Evolutionary conservation across 2,113 vertebrate species (phyloP).

Genomic region (Pholis gunnellus): DNA sequence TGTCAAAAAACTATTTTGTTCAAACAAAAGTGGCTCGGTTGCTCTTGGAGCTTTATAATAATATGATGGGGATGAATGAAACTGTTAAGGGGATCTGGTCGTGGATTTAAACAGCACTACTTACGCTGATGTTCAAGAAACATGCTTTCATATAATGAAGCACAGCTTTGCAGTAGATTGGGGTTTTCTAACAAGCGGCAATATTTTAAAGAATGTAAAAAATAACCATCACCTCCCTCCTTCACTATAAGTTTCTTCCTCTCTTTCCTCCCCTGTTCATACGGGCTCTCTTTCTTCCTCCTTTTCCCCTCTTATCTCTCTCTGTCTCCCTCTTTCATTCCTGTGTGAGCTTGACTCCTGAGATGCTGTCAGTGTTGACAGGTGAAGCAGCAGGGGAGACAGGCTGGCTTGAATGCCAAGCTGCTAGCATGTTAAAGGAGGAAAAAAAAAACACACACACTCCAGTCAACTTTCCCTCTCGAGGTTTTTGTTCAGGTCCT

Average conservation of each 20-base stretch:
- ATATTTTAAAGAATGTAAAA: background rate
- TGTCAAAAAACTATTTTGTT: background rate
- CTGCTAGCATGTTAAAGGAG: conserved; percentile 56
- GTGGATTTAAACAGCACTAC: background rate
- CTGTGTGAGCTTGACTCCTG: conserved; percentile 67
- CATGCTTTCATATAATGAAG: conserved; percentile 3
- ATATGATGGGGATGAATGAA: background rate
- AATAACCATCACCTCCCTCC: conserved; percentile 19
- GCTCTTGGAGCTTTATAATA: background rate
- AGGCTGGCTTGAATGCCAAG: conserved; percentile 61
- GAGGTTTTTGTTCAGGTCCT: conserved; percentile 69
- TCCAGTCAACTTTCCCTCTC: conserved; percentile 61
- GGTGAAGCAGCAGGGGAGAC: conserved; percentile 68
- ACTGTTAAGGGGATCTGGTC: background rate
- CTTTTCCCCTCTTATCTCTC: conserved; percentile 46
- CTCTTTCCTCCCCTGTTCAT: conserved; percentile 24
- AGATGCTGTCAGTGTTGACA: conserved; percentile 78
- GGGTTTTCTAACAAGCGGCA: background rate
- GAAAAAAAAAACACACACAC: conserved; percentile 18
- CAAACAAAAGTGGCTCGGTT: background rate
- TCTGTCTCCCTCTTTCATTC: conserved; percentile 61
- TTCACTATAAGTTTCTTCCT: conserved; percentile 47
- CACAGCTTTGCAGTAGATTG: background rate
- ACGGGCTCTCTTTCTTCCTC: conserved; percentile 23
- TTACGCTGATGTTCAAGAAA: background rate